Evolutionary conservation across 2,797 vertebrate species (phyloP), one percentile per base, ranked within the genome.

Genomic region (Sebastes reedi): DNA sequence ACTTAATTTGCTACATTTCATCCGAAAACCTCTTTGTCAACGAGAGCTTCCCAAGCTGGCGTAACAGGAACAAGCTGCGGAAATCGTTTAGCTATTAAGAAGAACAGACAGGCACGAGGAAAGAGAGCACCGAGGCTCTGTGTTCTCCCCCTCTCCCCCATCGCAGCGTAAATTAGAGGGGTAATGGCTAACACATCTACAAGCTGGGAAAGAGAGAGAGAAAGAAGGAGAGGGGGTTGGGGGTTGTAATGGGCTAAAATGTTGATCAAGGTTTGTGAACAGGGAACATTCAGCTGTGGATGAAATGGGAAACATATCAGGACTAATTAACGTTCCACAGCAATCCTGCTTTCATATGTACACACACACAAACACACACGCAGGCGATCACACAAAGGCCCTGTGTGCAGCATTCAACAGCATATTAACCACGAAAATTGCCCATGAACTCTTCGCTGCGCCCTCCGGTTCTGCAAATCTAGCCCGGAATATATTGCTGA

Each of bases 241-340:
- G 11, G 42, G 34, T 12, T 30, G 72, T 81, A 86, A 87, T 87
- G 82, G 85, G 60, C 82, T 89, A 55, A 93, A 93, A 90, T 91
- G 72, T 78, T 82, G 90, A 88, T 92, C 72, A 86, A 92, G 90
- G 88, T 79, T 89, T 82, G 72, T 88, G 79, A 79, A 72, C 76
- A 84, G 86, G 75, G 77, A 92, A 87, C 14, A 5, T 80, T 89
- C 52, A 72, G 67, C 74, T 89, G 83, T 83, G 81, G 88, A 87
- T 89, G 86, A 93, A 94, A 94, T 75, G 50, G 87, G 81, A 95
- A 93, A 91, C 89, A 82, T 87, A 93, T 94, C 89, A 90, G 77
- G 77, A 73, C 87, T 91, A 94, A 94, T 94, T 92, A 92, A 91
- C 30, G 39, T 83, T 89, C 36, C 32, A 13, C 54, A 65, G 70